Evolutionary conservation across 2,888 invertebrate genomes (phyloP).

Genomic region (Oligia latruncula): DNA sequence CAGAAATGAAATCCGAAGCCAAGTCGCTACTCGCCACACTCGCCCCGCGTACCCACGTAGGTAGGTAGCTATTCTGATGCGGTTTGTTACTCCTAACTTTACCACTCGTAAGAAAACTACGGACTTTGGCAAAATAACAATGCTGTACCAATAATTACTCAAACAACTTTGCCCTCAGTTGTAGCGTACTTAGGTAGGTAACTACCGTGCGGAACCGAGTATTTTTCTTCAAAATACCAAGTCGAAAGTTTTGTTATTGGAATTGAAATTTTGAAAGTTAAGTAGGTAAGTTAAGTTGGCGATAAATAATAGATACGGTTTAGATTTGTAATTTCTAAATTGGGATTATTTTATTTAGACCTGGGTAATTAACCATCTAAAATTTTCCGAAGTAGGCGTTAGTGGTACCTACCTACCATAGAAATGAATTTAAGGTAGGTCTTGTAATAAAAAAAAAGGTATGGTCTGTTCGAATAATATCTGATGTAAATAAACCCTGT

Average conservation of each 20-base stretch:
- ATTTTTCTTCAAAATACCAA: constrained; percentile 58
- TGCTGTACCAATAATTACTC: constrained; percentile 58
- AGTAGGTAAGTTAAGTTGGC: constrained; percentile 10
- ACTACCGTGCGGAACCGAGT: constrained; percentile 13
- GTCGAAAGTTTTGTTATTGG: constrained; percentile 42
- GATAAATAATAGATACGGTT: constrained; percentile 33
- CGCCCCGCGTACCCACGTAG: background rate
- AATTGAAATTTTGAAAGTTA: constrained; percentile 27
- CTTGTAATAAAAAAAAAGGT: no score
- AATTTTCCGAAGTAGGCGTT: background rate
- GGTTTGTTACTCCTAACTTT: constrained; percentile 49
- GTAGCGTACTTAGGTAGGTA: background rate
- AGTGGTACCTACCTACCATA: background rate
- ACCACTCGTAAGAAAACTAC: constrained; percentile 47
- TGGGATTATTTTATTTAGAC: background rate
- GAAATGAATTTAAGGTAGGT: background rate
- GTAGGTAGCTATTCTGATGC: constrained; percentile 16
- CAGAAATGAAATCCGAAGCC: constrained; percentile 26
- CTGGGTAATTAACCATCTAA: background rate
- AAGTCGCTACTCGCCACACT: background rate
- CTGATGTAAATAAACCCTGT: no score
- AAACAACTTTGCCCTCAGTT: constrained; percentile 39
- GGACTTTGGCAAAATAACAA: constrained; percentile 57
- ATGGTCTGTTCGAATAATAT: background rate
- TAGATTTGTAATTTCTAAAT: constrained; percentile 20